Base-by-base conservation (phyloP, 2,113 vertebrate genomes). In the Neomonachus schauinslandi region DNA sequence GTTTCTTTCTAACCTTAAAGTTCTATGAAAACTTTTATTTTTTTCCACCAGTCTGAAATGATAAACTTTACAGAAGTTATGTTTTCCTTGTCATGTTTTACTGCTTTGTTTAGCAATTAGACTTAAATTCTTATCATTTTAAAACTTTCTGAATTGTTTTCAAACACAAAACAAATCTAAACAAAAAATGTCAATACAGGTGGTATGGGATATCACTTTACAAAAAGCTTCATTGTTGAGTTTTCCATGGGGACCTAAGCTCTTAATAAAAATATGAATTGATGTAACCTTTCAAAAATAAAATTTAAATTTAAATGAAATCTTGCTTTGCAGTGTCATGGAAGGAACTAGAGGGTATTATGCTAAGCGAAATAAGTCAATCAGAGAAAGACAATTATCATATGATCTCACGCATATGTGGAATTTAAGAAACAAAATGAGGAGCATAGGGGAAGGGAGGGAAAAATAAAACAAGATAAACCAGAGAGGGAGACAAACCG, bases 201-300 rank as follows among this genome's bases (percentile, higher is more conserved):
- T 82, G 5, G 49, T 74, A 95, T 36, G 42, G 18, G 28, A 96
- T 91, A 86, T 93, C 49, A 89, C 14, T 94, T 92, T 94, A 74
- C 31, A 95, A 89, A 94, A 79, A 92, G 18, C 26, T 92, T 92
- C 33, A 67, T 69, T 95, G 19, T 67, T 72, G 36, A 88, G 36
- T 71, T 95, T 71, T 95, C 84, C 87, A 74, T 2, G 93, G 65
- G 74, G 16, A 90, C 22, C 24, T 95, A 67, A 86, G 22, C 7
- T 94, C 42, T 87, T 72, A 88, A 92, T 61, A 14, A 94, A 16
- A 12, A 36, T 94, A 83, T 83, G 36, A 61, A 79, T 82, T 96
- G 36, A 5, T 84, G 1, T 61, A 92, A 89, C 6, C 18, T 96
- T 92, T 97, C 46, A 94, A 97, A 95, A 77, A 67, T 96, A 87